Percentiles rank a stretch among this genome's conserved stretches.
phyloP scores from a whole-genome alignment of 2,113 vertebrate genomes.

The Leiothrix lutea region DNA sequence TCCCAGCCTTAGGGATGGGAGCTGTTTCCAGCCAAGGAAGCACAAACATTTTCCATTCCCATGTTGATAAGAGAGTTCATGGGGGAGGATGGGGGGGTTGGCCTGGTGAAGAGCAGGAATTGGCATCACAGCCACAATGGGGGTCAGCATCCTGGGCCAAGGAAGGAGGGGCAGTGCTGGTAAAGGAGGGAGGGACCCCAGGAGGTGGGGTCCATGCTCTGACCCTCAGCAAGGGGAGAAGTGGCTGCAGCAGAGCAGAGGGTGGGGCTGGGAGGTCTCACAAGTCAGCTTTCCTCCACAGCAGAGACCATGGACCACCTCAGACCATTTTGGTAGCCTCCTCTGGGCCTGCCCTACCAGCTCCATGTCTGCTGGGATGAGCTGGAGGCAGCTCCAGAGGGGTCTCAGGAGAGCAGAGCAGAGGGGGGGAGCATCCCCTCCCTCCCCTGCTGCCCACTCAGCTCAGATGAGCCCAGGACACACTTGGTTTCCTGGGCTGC shows the following conservation, averaged over 20 bases:
- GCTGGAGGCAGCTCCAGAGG: neutral
- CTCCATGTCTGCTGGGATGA: neutral
- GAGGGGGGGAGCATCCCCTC: too few relatives aligned
- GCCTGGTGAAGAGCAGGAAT: neutral
- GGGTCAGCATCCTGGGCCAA: neutral
- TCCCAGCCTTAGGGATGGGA: neutral
- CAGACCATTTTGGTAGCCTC: too few relatives aligned
- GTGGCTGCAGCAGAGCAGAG: neutral
- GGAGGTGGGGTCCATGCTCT: neutral
- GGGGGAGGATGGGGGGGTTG: accelerated
- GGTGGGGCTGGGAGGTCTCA: neutral
- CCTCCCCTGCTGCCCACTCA: neutral
- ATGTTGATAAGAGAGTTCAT: neutral
- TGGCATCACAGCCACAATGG: neutral
- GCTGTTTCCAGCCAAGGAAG: neutral
- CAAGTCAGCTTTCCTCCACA: neutral
- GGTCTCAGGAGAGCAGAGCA: neutral
- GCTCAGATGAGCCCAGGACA: neutral
- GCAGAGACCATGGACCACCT: neutral
- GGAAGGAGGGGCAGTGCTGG: neutral
- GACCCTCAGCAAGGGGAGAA: neutral
- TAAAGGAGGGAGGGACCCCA: neutral
- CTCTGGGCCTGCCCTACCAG: neutral
- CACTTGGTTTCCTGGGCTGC: neutral
- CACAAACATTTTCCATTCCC: neutral